Base-by-base conservation (phyloP, 2,113 vertebrate species). In the Dipodomys ordii region DNA sequence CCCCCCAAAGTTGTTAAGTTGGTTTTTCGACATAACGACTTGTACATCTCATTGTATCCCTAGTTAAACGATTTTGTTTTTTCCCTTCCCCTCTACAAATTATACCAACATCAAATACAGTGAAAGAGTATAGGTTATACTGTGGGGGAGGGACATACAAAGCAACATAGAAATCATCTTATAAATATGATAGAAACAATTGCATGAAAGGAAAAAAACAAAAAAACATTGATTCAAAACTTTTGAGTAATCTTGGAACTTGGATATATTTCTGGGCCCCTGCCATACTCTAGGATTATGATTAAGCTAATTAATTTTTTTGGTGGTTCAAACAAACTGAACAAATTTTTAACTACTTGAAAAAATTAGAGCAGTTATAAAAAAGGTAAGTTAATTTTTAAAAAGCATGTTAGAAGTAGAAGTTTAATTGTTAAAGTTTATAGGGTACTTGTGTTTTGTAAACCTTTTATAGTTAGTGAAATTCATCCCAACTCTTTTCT, bases 361-460 rank as follows among this genome's bases (percentile, higher is more conserved):
- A 79, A 30, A 27, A 39, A 88, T 71, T 76, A 74, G 15, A 32
- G 44, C 20, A 16, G 7, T 69, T 64, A 82, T 82, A 49, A 49
- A 57, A 90, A 15, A 87, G 19, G 32, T 69, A 64, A 69, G 12
- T 78, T 92, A 80, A 32, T 85, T 87, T 10, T 65, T 72, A 18
- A 76, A 65, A 83, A 68, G 35, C 10, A 79, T 65, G 9, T 23
- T n/a, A 67, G 28, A 82, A 84, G 18, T 64, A 71, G 27, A 49
- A 65, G n/a, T 86, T 83, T 76, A 95, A 71, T 82, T 74, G 60
- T 79, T 74, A 83, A 73, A 32, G 53, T 77, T 81, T n/a, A 46
- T 77, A 53, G 35, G 35, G 19, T 32, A 49, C 22, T 74, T 91
- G 23, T 6, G 1, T 85, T 93, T 81, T 94, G 0, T 94, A 88